Evolutionary conservation across 2,888 invertebrate genomes (phyloP).

Genomic region (Actias luna): DNA sequence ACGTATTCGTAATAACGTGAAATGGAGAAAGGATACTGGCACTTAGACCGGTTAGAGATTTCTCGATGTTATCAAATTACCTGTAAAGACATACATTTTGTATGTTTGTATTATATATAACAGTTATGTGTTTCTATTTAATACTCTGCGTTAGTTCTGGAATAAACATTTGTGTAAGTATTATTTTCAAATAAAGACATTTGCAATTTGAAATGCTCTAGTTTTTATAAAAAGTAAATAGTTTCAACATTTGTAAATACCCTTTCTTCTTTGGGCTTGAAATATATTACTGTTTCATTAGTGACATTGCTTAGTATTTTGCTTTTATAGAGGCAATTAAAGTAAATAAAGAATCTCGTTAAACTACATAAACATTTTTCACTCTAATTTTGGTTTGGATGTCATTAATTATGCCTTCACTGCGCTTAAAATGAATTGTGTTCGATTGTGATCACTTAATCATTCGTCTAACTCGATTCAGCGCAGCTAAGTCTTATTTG

Average conservation of each 20-base stretch:
- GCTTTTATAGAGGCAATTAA: background rate
- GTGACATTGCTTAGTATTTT: background rate
- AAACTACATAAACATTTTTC: background rate
- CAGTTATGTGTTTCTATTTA: background rate
- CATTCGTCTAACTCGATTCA: constrained; percentile 51
- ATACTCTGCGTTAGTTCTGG: too few species aligned
- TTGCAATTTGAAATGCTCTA: background rate
- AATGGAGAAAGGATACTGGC: too few species aligned
- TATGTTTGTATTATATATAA: too few species aligned
- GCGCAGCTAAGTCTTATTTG: constrained; percentile 67
- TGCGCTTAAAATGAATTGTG: background rate
- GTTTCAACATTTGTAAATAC: background rate
- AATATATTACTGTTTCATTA: background rate
- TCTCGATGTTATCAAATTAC: too few species aligned
- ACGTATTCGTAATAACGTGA: too few species aligned
- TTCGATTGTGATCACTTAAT: constrained; percentile 44
- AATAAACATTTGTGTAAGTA: background rate
- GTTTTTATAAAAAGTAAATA: background rate
- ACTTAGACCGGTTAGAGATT: too few species aligned
- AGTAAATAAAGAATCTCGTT: too few species aligned
- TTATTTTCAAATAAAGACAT: background rate
- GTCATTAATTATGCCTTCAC: background rate
- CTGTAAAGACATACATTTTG: too few species aligned
- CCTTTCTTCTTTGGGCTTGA: background rate
- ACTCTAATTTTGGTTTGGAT: background rate